Evolutionary conservation across 2,888 invertebrate genomes (phyloP).

Genomic region (Cryptus viduatorius): DNA sequence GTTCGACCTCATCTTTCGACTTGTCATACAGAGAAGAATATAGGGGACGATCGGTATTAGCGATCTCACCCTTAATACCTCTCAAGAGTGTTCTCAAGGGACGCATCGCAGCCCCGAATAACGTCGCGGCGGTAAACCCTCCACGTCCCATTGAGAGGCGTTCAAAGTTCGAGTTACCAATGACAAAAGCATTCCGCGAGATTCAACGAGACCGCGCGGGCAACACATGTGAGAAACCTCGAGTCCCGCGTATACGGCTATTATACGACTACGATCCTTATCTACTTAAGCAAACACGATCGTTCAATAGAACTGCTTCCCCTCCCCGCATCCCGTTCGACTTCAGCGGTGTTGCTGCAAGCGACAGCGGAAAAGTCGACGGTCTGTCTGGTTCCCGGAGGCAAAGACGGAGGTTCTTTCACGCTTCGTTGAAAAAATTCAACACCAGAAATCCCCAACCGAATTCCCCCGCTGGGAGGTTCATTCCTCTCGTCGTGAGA

Average conservation of each 20-base stretch:
- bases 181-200: slow-evolving; percentile 60
- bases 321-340: neutral
- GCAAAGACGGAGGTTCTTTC: slow-evolving; percentile 20
- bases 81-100: slow-evolving; percentile 2
- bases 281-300: slow-evolving; percentile 43
- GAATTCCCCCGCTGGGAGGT: slow-evolving; percentile 8
- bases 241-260: slow-evolving; percentile 21
- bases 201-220: slow-evolving; percentile 24
- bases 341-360: slow-evolving; percentile 11
- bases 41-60: neutral
- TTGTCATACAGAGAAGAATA: neutral
- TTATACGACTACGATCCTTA: slow-evolving; percentile 31
- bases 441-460: slow-evolving; percentile 23
- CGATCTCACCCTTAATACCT: neutral
- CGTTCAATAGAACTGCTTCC: slow-evolving; percentile 8
- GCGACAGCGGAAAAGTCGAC: slow-evolving; percentile 51
- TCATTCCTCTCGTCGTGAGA: neutral
- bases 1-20: neutral
- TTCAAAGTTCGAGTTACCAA: slow-evolving; percentile 1
- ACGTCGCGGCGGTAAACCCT: slow-evolving; percentile 5
- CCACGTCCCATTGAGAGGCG: neutral
- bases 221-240: slow-evolving; percentile 7
- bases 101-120: slow-evolving; percentile 9
- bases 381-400: slow-evolving; percentile 2
- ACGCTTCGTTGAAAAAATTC: slow-evolving; percentile 28